Base-by-base conservation (phyloP, 2,888 invertebrate species). In the Hirtodrosophila confusa region DNA sequence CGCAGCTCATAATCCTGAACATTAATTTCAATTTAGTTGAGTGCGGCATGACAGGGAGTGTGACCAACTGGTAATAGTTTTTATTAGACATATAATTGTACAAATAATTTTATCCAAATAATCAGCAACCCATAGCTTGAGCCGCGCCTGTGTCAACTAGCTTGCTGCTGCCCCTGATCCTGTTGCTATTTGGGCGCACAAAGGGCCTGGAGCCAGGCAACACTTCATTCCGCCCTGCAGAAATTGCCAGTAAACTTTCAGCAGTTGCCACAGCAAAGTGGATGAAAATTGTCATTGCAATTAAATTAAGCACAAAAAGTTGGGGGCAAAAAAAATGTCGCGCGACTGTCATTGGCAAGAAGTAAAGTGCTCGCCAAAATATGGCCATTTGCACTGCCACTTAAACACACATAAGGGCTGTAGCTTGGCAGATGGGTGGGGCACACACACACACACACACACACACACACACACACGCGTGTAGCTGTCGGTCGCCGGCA, bases 321-420 rank as follows among this genome's bases (percentile, higher is more conserved):
- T 54, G 36, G n/a, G n/a, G n/a, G 31, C 23, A 63, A 69, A 66
- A 67, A 60, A 37, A 69, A 78, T 78, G 88, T 82, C 84, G 61
- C 86, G 82, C 88, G 65, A 66, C 80, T 82, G 86, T 83, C 80
- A 87, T 69, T 62, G 75, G 63, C 63, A 70, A 63, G 62, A 70
- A 71, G 79, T 63, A 51, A 74, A 88, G 87, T 73, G 62, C 80
- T 71, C 65, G 66, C 84, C 88, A 82, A 82, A 82, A 82, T 82
- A 86, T 82, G 79, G 86, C 82, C 82, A 83, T 82, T 82, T 88
- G 82, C 82, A 82, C 88, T 82, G 88, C 88, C 83, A 88, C 88
- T 88, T 88, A 83, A 83, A 83, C 80, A 86, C 74, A 88, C 87
- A 83, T 88, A 83, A 83, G 77, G 67, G 50, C 37, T 39, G 56